Base-by-base conservation (phyloP, 2,888 invertebrate genomes). In the Drosophila lutescens region DNA sequence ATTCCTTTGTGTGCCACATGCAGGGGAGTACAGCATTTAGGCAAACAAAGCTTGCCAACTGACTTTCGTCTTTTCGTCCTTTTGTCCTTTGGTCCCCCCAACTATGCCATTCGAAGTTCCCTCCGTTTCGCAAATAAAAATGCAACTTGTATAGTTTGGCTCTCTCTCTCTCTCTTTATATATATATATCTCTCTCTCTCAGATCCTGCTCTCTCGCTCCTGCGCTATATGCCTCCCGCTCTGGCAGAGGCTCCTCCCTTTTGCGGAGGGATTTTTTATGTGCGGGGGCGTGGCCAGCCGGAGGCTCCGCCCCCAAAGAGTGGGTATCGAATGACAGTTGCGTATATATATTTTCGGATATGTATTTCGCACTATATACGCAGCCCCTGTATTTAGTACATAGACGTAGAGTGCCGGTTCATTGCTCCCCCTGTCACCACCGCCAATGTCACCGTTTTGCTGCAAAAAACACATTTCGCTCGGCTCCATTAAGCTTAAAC, bases 281-380 rank as follows among this genome's bases (percentile, higher is more conserved):
- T 34, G 73, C 84, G 76, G 69, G 82, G 83, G 89, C 83, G 89
- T 60, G 82, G 79, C 89, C 79, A 72, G 60, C 56, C 40, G 41
- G 56, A 68, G 71, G 83, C 88, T 85, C 89, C 84, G 40, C 83
- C 83, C 68, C 4, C 5, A 20, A 32, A 43, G 46, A 40, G 38
- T n/a, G 17, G 56, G 12, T 38, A 69, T 55, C 38, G 43, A 65
- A 69, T 69, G 70, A 44, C 55, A 55, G n/a, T 26, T 5, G 23
- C 17, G 43, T 7, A 44, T 10, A 44, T 20, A 38, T 20, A 53
- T 68, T 32, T 26, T 10, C 10, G 10, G 8, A 15, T 15, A 30
- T 3, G 23, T 23, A 41, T 10, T 23, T 5, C 6, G 3, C 15
- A 1, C 10, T 47, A 47, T 47, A 32, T 47, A 47, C 47, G 47